Evolutionary conservation across 2,113 vertebrate species (phyloP), one percentile per base, ranked within the genome.

Genomic region (Eclectus roratus): DNA sequence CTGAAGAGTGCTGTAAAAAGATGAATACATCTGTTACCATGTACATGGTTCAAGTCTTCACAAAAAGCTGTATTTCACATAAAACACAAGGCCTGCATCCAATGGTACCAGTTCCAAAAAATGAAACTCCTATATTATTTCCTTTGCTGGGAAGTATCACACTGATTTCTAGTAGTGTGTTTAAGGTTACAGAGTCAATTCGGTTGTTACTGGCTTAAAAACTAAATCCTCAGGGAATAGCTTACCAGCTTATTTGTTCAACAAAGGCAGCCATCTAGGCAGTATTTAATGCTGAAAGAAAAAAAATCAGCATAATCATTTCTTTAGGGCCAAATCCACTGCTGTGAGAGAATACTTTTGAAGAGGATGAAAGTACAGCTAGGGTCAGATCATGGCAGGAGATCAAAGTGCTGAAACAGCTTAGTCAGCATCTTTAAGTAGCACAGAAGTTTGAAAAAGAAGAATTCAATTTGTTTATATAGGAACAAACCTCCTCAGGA

Each of bases 371-470:
- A 91, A 91, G 78, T 55, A 65, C 18, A 88, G 65, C 50, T 66
- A 88, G 46, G 88, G 72, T 52, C 72, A 85, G 37, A 91, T 70
- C 61, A 85, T n/a, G 72, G 79, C 85, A 94, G 27, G 63, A 91
- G 91, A 94, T 94, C 79, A 80, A 97, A 95, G 85, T 44, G 55
- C 55, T 84, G 55, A 80, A 96, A 95, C 27, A 84, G 82, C 74
- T 93, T 83, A 91, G 43, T 58, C 52, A 84, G 91, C 64, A 71
- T 31, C 71, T 58, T 53, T 88, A 94, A 97, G 79, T 66, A 83
- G 81, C 72, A 83, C 55, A 80, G 68, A 85, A 77, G 27, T 47
- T 10, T 71, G 58, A 53, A 69, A 91, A 92, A 85, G 37, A 70
- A 50, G 76, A 93, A 80, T 80, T 94, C 3, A 37, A 80, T 77